Evolutionary conservation across 2,113 vertebrate genomes (phyloP).

Genomic region (Hylia prasina): DNA sequence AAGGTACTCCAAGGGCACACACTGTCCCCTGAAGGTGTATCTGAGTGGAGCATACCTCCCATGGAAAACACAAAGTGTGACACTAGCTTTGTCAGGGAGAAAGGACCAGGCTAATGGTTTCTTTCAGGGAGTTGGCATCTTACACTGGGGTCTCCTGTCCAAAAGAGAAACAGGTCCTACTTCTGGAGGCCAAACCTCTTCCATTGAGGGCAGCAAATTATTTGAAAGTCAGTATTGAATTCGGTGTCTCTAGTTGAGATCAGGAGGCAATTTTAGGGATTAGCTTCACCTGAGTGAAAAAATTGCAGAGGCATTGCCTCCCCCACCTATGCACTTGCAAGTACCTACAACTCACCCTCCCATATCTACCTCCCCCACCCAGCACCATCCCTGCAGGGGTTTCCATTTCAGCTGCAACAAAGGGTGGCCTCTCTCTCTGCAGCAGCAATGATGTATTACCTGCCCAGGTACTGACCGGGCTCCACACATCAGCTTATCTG

Average conservation of each 20-base stretch:
- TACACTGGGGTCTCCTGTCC: not conserved
- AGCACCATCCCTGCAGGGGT: not conserved
- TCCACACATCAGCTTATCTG: not conserved
- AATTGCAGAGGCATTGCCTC: not conserved
- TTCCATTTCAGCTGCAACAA: conserved; percentile 4
- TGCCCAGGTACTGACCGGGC: not conserved
- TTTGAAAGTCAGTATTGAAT: not conserved
- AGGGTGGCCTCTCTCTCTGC: not conserved
- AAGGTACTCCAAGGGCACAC: not conserved
- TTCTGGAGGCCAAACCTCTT: not conserved
- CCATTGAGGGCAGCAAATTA: not conserved
- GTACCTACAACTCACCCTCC: not conserved
- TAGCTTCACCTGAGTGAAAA: not conserved
- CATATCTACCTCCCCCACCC: not conserved
- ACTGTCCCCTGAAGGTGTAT: not conserved
- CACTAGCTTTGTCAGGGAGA: not conserved
- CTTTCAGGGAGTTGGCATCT: not conserved
- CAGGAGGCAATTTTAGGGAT: not conserved
- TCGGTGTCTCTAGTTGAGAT: not conserved
- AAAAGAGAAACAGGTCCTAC: not conserved
- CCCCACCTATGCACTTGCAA: not conserved
- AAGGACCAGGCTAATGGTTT: not conserved
- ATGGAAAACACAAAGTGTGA: fast-evolving
- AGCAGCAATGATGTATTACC: not conserved
- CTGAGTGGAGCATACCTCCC: not conserved